These are phyloP conservation scores for Cottus gobio DNA, from an alignment of 2,113 vertebrate species.

Conservation along the genomic window DNA sequence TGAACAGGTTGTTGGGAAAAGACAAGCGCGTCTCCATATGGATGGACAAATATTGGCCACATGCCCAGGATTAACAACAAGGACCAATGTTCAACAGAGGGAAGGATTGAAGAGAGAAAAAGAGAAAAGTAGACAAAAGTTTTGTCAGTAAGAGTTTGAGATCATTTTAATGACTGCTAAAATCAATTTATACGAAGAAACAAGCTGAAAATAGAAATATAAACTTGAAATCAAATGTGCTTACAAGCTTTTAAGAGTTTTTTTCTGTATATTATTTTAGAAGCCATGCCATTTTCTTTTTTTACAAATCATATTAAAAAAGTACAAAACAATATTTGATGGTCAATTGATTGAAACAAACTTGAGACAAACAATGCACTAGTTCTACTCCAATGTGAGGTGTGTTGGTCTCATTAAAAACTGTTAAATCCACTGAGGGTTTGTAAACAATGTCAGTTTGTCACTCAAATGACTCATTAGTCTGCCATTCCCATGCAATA, in stretches of 20 bases:
- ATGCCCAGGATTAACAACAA: slow-evolving; percentile 51
- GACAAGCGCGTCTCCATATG: slow-evolving; percentile 41
- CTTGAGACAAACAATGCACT: not conserved
- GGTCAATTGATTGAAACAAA: not conserved
- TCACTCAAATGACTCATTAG: slow-evolving; percentile 38
- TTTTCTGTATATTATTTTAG: not conserved
- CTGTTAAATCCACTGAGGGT: not conserved
- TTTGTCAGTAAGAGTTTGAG: not conserved
- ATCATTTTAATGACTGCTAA: slow-evolving; percentile 14
- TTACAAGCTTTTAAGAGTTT: not conserved
- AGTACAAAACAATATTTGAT: not conserved
- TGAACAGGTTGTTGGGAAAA: slow-evolving; percentile 43
- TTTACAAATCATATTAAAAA: not conserved
- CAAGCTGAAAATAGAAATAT: not conserved
- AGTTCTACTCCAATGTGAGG: not conserved
- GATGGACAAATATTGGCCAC: slow-evolving; percentile 49
- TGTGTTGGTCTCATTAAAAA: not conserved
- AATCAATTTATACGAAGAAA: not conserved
- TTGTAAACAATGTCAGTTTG: slow-evolving; percentile 4
- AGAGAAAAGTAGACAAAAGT: slow-evolving; percentile 23
- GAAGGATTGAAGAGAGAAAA: slow-evolving; percentile 26
- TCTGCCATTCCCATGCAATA: not conserved
- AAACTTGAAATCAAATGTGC: not conserved
- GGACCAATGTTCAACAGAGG: slow-evolving; percentile 39
- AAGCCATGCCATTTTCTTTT: not conserved